Evolutionary conservation across 2,797 vertebrate genomes (phyloP), one percentile per base, ranked within the genome.

Genomic region (Manis crassicaudata): DNA sequence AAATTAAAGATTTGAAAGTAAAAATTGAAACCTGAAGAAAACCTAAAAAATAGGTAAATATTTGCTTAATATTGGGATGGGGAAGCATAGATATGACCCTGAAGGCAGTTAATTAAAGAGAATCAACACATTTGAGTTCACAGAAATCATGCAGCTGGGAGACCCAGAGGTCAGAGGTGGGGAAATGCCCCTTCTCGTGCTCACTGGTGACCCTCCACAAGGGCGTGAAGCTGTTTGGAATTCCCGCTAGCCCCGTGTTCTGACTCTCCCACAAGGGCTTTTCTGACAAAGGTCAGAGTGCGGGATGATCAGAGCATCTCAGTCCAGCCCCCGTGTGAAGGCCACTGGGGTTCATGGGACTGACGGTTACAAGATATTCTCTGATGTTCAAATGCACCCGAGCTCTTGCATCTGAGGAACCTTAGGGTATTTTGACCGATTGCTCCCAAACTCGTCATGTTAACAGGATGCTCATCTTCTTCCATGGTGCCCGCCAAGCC

Each of bases 1-100:
- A 81, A 93, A 82, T 62, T 35, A 37, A 79, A 80, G 52, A 73
- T 50, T 87, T 63, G 52, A 79, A 93, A 43, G 43, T 79, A 89
- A 88, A 97, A 43, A 88, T 2, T n/a, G 25, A 91, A 88, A 62
- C 7, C 18, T 16, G 21, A 65, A 72, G n/a, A 86, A 27, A 85
- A 25, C 54, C 21, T 76, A 46, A 81, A 65, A 63, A 14, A 63
- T 1, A 73, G 35, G 63, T 37, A 70, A 80, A 83, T 40, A 50
- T 35, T 37, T 68, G 70, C 60, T 90, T 63, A 23, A 17, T 70
- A 52, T 1, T 54, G 52, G 35, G n/a, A 35, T 2, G 4, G 46
- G 32, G 63, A 67, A 25, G 21, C 16, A 40, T 72, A 60, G n/a
- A 70, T 1, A n/a, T 3, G 16, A 80, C 40, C 52, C 16, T 5